Percentiles rank a stretch among this genome's conserved stretches.
These are phyloP conservation scores for Icerya purchasi DNA, from an alignment of 2,888 invertebrate genomes.

Conservation along the genomic window DNA sequence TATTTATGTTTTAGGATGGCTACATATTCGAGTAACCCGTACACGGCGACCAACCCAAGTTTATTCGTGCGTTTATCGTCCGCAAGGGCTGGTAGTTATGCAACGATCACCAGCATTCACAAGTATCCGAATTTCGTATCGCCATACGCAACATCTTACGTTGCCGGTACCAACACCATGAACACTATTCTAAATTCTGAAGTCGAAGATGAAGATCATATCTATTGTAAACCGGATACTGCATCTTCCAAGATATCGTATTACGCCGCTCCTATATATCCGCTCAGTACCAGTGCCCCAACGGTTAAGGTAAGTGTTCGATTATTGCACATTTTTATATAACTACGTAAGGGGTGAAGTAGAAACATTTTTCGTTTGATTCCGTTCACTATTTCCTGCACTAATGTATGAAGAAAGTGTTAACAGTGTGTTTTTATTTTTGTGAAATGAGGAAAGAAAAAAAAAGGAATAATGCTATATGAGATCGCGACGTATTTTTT, in stretches of 20 bases:
- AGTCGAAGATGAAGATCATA: slow-evolving; percentile 17
- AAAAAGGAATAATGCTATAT: no score
- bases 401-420: no score
- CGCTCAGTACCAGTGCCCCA: slow-evolving; percentile 29
- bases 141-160: slow-evolving; percentile 42
- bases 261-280: slow-evolving; percentile 51
- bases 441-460: no score
- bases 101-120: slow-evolving; percentile 61
- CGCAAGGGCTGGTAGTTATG: slow-evolving; percentile 54
- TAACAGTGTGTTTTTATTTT: no score
- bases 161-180: slow-evolving; percentile 15
- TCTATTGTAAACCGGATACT: slow-evolving; percentile 39
- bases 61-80: slow-evolving; percentile 52
- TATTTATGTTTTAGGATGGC: no score
- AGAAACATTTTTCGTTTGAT: no score
- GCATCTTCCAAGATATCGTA: slow-evolving; percentile 42
- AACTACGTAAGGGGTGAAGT: no score
- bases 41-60: slow-evolving; percentile 53
- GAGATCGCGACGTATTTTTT: no score
- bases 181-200: slow-evolving; percentile 2
- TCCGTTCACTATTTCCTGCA: no score
- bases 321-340: no score
- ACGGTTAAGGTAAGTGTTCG: slow-evolving; percentile 7
- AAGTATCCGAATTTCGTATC: slow-evolving; percentile 37
- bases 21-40: slow-evolving; percentile 39